Percentiles rank a stretch among this genome's conserved stretches.
These are phyloP conservation scores for Hippocampus abdominalis DNA, from an alignment of 2,113 vertebrate species.

Conservation along the genomic window DNA sequence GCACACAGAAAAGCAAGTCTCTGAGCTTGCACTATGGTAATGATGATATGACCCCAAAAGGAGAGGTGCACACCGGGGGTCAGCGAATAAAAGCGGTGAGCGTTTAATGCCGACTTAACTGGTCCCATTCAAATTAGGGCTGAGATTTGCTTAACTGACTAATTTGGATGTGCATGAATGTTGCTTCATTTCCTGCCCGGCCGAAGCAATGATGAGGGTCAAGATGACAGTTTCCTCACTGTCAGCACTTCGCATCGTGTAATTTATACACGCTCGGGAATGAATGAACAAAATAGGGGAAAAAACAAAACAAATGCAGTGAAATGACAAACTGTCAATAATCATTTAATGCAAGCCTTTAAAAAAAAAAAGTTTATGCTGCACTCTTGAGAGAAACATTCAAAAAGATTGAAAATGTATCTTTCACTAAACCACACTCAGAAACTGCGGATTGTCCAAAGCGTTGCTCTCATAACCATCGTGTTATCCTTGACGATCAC, in stretches of 20 bases:
- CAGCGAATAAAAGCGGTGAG: slow-evolving; percentile 91
- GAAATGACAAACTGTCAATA: background rate
- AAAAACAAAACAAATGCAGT: background rate
- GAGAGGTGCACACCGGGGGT: slow-evolving; percentile 90
- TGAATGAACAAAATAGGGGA: background rate
- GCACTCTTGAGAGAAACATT: background rate
- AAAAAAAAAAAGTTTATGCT: background rate
- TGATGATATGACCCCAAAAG: slow-evolving; percentile 97
- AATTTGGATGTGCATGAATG: slow-evolving; percentile 95
- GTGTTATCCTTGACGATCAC: background rate
- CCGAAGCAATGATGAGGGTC: slow-evolving; percentile 85
- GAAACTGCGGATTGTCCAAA: background rate
- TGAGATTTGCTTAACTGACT: slow-evolving; percentile 93
- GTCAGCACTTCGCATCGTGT: slow-evolving; percentile 49
- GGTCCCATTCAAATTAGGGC: slow-evolving; percentile 95
- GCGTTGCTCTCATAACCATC: background rate
- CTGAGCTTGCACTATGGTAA: slow-evolving; percentile 99
- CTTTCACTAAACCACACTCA: no score
- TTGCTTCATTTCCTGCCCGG: slow-evolving; percentile 89
- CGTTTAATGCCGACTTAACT: slow-evolving; percentile 92
- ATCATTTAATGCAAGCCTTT: background rate
- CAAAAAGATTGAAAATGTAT: no score
- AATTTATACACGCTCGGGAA: background rate
- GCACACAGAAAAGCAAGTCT: slow-evolving; percentile 92
- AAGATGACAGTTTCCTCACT: slow-evolving; percentile 82